Percentiles rank a stretch among this genome's conserved stretches.
Conservation (phyloP, 2,888 invertebrate genomes). For the Sepioteuthis lessoniana region DNA sequence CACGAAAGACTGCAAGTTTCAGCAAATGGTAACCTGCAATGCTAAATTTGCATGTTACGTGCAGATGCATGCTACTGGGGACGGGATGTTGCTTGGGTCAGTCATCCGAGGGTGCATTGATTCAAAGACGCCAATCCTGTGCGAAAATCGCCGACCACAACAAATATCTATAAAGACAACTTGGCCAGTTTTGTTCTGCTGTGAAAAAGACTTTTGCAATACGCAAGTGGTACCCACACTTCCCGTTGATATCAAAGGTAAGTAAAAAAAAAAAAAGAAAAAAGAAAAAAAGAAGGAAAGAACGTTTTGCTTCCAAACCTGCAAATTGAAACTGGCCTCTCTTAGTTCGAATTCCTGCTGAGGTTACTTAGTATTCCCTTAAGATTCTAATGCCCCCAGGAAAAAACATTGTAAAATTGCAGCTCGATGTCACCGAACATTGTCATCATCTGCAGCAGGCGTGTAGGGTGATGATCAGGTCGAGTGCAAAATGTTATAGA, state of each 20-base stretch:
- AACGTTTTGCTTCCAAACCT: too few relatives aligned
- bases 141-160: constrained; percentile 75
- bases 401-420: too few relatives aligned
- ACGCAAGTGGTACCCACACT: constrained; percentile 66
- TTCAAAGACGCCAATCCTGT: constrained; percentile 73
- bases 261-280: too few relatives aligned
- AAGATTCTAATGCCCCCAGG: too few relatives aligned
- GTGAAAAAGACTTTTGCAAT: constrained; percentile 73
- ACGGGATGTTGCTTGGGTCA: constrained; percentile 61
- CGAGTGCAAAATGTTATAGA: too few relatives aligned
- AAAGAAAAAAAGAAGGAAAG: too few relatives aligned
- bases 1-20: constrained; percentile 71
- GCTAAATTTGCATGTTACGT: constrained; percentile 75
- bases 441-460: too few relatives aligned
- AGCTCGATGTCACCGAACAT: too few relatives aligned
- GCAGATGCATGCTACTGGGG: constrained; percentile 70
- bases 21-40: constrained; percentile 67
- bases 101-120: constrained; percentile 75
- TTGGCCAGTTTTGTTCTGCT: constrained; percentile 75
- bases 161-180: constrained; percentile 61
- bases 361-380: too few relatives aligned
- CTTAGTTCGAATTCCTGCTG: background rate
- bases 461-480: too few relatives aligned
- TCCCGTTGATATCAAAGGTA: constrained; percentile 56
- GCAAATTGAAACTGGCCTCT: background rate